These are phyloP conservation scores for Calephelis nemesis DNA, from an alignment of 1,140 invertebrate genomes.

Conservation along the genomic window DNA sequence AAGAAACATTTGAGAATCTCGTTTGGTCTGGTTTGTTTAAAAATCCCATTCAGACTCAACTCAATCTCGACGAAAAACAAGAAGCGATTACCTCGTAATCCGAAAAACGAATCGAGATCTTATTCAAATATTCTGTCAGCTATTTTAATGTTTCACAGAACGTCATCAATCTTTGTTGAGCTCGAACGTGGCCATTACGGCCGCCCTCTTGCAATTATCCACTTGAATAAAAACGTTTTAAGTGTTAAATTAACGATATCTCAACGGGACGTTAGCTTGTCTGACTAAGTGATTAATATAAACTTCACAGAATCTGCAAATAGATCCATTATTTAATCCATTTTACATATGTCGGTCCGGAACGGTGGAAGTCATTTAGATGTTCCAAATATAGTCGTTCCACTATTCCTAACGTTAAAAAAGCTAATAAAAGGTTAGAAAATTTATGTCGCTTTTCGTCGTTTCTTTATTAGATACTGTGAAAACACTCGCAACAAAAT, in stretches of 20 bases:
- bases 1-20: no score
- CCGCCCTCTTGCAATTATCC: slow-evolving; percentile 69
- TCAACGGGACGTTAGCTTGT: slow-evolving; percentile 60
- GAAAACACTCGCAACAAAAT: no score
- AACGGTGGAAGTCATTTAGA: no score
- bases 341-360: no score
- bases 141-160: slow-evolving; percentile 64
- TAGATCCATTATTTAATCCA: not conserved
- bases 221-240: slow-evolving; percentile 75
- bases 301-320: slow-evolving; percentile 12
- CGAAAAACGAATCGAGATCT: slow-evolving; percentile 50
- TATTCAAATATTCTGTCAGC: slow-evolving; percentile 69
- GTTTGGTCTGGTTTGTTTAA: no score
- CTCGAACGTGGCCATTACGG: slow-evolving; percentile 63
- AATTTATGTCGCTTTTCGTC: no score
- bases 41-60: no score
- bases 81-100: slow-evolving; percentile 56
- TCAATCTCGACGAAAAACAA: slow-evolving; percentile 35
- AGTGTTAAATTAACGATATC: slow-evolving; percentile 77
- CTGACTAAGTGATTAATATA: slow-evolving; percentile 63
- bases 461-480: no score
- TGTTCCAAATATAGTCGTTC: no score
- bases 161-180: slow-evolving; percentile 70
- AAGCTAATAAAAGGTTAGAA: no score
- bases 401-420: no score